These are phyloP conservation scores for Phrynosoma platyrhinos DNA, from an alignment of 2,113 vertebrate species.

Conservation along the genomic window DNA sequence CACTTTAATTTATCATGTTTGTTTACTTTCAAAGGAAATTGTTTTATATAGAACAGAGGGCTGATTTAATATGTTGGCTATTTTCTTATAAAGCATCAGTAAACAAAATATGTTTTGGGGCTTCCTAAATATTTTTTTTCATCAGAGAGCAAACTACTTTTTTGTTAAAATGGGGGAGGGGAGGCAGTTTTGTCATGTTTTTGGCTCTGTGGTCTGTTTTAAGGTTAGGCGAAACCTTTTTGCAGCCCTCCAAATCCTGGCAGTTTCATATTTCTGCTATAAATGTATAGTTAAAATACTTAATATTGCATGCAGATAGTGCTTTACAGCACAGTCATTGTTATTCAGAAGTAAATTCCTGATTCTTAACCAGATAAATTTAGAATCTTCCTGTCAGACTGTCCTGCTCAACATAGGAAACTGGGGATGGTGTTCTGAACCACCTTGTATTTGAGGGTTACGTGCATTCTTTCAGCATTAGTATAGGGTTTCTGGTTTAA, in stretches of 20 bases:
- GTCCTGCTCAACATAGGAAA: neutral
- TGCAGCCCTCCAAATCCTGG: no score
- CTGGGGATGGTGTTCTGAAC: neutral
- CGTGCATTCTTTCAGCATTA: neutral
- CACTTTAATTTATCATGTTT: neutral
- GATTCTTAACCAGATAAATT: neutral
- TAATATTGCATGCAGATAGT: neutral
- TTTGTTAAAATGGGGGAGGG: no score
- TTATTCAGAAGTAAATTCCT: neutral
- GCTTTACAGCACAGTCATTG: neutral
- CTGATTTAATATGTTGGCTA: neutral
- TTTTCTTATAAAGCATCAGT: neutral
- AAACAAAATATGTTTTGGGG: no score
- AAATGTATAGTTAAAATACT: neutral
- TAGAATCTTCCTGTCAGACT: neutral
- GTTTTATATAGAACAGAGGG: neutral
- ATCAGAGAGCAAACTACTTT: no score
- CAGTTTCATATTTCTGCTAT: neutral
- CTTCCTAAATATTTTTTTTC: no score
- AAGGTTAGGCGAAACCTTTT: no score
- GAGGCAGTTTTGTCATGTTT: no score
- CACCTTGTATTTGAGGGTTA: neutral
- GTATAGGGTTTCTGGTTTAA: neutral
- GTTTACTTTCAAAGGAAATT: neutral
- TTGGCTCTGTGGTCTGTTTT: no score